Evolutionary conservation across 1,140 invertebrate species (phyloP).

Genomic region (Chelonus insularis): DNA sequence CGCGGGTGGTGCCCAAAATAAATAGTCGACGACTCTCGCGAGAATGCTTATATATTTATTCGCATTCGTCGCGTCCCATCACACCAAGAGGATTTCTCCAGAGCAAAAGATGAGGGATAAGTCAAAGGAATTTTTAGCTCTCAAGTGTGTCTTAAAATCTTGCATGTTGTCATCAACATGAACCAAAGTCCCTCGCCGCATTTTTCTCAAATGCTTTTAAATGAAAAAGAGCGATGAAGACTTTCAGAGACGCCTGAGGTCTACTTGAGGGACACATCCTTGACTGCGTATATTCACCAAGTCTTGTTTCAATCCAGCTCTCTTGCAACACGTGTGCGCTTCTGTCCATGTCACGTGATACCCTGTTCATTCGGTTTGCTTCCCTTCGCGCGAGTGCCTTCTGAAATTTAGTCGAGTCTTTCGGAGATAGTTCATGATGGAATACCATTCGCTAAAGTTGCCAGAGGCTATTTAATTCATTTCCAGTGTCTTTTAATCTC

Average conservation of each 20-base stretch:
- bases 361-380: no score
- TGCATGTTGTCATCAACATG: not conserved
- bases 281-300: not conserved
- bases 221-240: not conserved
- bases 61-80: not conserved
- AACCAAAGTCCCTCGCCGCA: not conserved
- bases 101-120: not conserved
- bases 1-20: slow-evolving; percentile 48
- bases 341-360: slow-evolving; percentile 37
- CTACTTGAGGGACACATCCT: no score
- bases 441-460: no score
- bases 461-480: no score
- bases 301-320: slow-evolving; percentile 20
- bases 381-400: not conserved
- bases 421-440: no score
- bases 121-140: slow-evolving; percentile 40
- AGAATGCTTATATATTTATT: slow-evolving; percentile 11
- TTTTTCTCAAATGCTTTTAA: not conserved
- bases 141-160: no score
- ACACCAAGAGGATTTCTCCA: not conserved
- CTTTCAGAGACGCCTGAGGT: no score
- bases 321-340: slow-evolving; percentile 28
- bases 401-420: not conserved
- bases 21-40: slow-evolving; percentile 43
- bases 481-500: no score